Evolutionary conservation across 2,797 vertebrate species (phyloP).

Genomic region (Chrysocyon brachyurus): DNA sequence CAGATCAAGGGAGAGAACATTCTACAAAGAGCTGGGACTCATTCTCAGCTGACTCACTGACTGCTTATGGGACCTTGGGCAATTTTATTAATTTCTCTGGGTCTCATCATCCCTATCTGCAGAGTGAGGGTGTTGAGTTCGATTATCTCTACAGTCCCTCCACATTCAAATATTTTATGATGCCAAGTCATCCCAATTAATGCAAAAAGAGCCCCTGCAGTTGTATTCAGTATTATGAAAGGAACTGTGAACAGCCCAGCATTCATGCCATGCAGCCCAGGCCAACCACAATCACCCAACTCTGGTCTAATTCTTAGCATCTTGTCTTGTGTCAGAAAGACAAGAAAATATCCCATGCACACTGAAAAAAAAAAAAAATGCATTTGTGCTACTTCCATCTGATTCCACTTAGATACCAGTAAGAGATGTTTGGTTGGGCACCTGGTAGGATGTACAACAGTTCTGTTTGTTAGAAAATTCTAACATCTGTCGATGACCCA

Average conservation of each 20-base stretch:
- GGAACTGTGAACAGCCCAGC: neutral
- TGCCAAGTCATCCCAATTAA: conserved; percentile 46
- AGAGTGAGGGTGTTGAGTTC: conserved; percentile 30
- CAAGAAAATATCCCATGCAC: conserved; percentile 58
- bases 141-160: neutral
- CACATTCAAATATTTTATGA: conserved; percentile 10
- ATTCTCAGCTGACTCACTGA: neutral
- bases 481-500: conserved; percentile 53
- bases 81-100: conserved; percentile 60
- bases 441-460: conserved; percentile 13
- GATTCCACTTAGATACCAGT: conserved; percentile 33
- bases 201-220: neutral
- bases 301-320: conserved; percentile 23
- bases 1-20: neutral
- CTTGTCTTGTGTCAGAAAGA: conserved; percentile 45
- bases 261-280: neutral
- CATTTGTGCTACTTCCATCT: conserved; percentile 44
- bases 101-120: conserved; percentile 37
- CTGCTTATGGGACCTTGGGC: neutral
- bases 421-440: conserved; percentile 18
- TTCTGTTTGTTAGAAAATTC: conserved; percentile 67
- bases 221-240: neutral
- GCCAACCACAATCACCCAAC: neutral
- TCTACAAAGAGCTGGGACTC: neutral
- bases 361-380: neutral